Conservation (phyloP, 2,888 invertebrate genomes). For the Lydus trimaculatus region DNA sequence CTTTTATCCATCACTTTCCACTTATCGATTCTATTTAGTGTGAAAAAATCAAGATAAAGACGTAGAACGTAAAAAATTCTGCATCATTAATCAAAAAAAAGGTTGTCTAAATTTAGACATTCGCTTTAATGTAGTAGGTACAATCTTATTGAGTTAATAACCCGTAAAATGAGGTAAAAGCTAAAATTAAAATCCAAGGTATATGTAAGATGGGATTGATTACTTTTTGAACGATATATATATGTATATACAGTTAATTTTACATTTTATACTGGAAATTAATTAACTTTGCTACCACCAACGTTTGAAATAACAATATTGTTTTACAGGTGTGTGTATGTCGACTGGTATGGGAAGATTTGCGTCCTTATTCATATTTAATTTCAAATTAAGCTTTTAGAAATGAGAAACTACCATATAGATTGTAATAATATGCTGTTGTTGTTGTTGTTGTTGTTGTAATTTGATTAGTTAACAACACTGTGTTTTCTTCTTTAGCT, state of each 20-base stretch:
- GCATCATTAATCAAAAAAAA: not conserved
- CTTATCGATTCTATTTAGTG: not conserved
- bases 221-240: not conserved
- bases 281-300: too few species aligned
- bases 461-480: not conserved
- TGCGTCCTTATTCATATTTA: not conserved
- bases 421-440: not conserved
- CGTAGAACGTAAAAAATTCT: not conserved
- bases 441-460: too few species aligned
- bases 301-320: not conserved
- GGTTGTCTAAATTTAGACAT: not conserved
- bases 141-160: conserved; percentile 6
- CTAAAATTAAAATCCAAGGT: not conserved
- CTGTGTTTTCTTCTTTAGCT: not conserved
- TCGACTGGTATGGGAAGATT: not conserved
- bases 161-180: not conserved
- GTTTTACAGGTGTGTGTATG: not conserved
- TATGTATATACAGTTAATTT: too few species aligned
- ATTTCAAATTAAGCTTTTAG: conserved; percentile 3
- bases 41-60: not conserved
- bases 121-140: not conserved
- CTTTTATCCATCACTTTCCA: not conserved
- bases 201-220: not conserved
- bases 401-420: not conserved
- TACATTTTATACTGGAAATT: too few species aligned